Conservation (phyloP, 2,888 invertebrate species). For the Eupsilia transversa region DNA sequence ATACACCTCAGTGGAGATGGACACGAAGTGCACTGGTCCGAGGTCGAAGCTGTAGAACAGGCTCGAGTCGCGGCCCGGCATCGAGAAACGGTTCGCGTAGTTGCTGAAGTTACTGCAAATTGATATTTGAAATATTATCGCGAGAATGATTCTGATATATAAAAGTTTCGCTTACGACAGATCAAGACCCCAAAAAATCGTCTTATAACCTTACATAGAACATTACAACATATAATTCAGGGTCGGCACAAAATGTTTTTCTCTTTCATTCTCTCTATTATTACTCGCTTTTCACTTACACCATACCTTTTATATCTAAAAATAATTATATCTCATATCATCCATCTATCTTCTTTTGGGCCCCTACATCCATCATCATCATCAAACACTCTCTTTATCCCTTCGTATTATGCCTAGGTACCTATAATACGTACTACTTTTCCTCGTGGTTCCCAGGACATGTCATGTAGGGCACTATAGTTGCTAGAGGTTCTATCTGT, state of each 20-base stretch:
- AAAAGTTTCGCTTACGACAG: background rate
- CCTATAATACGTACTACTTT: conserved; percentile 94
- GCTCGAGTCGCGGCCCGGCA: conserved; percentile 94
- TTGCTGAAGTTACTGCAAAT: conserved; percentile 97
- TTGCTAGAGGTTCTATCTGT: conserved; percentile 97
- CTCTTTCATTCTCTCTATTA: background rate
- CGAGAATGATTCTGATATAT: background rate
- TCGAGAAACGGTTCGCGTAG: conserved; percentile 97
- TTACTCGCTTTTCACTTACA: background rate
- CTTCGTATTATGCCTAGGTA: too few species aligned
- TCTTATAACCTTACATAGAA: too few species aligned
- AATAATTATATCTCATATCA: too few species aligned
- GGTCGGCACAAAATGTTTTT: background rate
- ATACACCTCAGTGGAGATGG: conserved; percentile 98
- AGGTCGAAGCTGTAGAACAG: conserved; percentile 96
- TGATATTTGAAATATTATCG: background rate
- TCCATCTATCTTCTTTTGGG: background rate
- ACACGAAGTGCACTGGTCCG: conserved; percentile 97
- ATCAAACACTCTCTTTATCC: background rate
- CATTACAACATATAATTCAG: too few species aligned
- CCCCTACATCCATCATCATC: background rate
- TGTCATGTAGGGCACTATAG: conserved; percentile 97
- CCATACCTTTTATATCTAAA: background rate
- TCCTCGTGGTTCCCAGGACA: conserved; percentile 98
- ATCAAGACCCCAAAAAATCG: background rate